phyloP scores from a whole-genome alignment of 2,113 vertebrate genomes.

The Glareola pratincola region DNA sequence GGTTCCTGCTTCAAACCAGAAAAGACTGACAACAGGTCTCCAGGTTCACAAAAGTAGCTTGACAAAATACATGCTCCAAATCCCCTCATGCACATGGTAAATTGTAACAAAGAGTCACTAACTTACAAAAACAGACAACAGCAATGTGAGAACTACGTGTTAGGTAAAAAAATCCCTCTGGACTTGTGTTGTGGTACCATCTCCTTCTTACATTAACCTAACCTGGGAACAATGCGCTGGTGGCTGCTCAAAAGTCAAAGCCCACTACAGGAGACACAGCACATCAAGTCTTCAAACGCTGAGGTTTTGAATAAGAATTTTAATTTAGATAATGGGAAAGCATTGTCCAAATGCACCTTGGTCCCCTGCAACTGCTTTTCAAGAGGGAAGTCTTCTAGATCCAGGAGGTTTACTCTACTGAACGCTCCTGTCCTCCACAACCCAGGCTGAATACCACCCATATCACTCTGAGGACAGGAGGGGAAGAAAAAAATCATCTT shows the following conservation, averaged over 20 bases:
- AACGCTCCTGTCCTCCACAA: accelerated
- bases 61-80: not conserved
- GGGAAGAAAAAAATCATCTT: too few relatives aligned
- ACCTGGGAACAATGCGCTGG: not conserved
- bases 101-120: not conserved
- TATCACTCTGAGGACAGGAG: accelerated
- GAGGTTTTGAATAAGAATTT: not conserved
- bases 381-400: not conserved
- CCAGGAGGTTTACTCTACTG: not conserved
- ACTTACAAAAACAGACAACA: not conserved
- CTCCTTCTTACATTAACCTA: not conserved
- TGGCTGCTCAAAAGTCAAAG: not conserved
- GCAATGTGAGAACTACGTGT: accelerated
- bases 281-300: accelerated
- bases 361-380: not conserved
- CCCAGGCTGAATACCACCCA: not conserved
- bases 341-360: not conserved
- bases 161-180: not conserved
- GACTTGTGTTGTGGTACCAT: not conserved
- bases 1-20: not conserved
- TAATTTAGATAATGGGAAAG: not conserved
- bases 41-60: not conserved
- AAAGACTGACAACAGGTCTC: not conserved
- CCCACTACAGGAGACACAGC: not conserved
- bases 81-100: accelerated